phyloP scores from a whole-genome alignment of 2,113 vertebrate species.

The Cepphus grylle region DNA sequence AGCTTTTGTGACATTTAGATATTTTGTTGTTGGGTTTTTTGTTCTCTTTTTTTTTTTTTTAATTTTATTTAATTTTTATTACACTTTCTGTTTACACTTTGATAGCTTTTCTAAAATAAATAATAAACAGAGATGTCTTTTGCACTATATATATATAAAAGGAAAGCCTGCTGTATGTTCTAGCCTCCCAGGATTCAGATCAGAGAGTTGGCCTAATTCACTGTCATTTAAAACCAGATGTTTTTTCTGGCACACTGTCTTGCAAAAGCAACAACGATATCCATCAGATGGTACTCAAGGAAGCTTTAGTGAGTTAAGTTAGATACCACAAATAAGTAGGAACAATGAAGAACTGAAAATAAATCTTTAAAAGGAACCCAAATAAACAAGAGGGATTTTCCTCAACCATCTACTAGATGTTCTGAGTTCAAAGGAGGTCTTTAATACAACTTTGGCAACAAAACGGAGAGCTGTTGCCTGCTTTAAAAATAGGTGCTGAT shows the following conservation, averaged over 20 bases:
- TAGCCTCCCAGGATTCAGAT: slow-evolving; percentile 23
- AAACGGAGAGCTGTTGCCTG: background rate
- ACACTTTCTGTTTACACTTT: slow-evolving; percentile 9
- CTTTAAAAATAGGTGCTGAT: background rate
- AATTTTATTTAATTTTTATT: background rate
- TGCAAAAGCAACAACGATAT: slow-evolving; percentile 38
- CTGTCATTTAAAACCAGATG: slow-evolving; percentile 57
- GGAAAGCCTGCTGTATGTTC: background rate
- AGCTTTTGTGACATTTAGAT: background rate
- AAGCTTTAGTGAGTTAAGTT: slow-evolving; percentile 23
- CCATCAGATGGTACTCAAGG: slow-evolving; percentile 7
- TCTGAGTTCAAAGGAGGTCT: slow-evolving; percentile 4
- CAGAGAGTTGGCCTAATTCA: slow-evolving; percentile 36
- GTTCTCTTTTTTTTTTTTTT: background rate
- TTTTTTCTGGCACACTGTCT: slow-evolving; percentile 33
- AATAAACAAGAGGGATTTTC: slow-evolving; percentile 7
- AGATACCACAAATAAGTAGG: background rate
- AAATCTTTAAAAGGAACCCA: background rate
- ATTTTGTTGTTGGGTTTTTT: accelerated
- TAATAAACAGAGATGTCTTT: slow-evolving; percentile 39
- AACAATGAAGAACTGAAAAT: slow-evolving; percentile 29
- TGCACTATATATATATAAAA: background rate
- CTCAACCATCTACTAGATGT: background rate
- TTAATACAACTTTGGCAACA: background rate
- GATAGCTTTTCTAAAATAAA: slow-evolving; percentile 33